These are phyloP conservation scores for Thamnophis elegans DNA, from an alignment of 2,797 vertebrate species.

Conservation along the genomic window DNA sequence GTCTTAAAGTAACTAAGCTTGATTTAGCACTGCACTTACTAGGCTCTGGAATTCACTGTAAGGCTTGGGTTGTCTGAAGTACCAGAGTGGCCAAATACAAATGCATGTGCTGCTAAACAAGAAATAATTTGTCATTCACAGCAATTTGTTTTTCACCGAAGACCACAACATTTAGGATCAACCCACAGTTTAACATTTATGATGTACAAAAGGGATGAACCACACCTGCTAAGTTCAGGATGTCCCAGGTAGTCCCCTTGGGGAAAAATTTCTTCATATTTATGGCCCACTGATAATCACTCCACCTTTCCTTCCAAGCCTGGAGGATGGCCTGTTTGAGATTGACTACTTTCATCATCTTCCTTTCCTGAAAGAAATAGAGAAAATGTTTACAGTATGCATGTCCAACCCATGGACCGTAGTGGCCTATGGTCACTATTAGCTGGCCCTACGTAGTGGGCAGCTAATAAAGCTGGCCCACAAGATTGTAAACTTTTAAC, in stretches of 20 bases:
- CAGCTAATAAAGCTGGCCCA: too few relatives aligned
- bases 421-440: too few relatives aligned
- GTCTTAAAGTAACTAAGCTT: background rate
- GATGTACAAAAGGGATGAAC: background rate
- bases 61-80: background rate
- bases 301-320: constrained; percentile 98
- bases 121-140: background rate
- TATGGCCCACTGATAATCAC: constrained; percentile 96
- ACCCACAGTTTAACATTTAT: background rate
- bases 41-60: background rate
- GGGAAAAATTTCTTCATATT: constrained; percentile 97
- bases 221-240: constrained; percentile 92
- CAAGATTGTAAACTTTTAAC: too few relatives aligned
- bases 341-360: constrained; percentile 92
- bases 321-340: constrained; percentile 96
- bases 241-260: constrained; percentile 95
- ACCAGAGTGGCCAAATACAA: background rate
- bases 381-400: background rate
- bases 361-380: constrained; percentile 30
- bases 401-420: background rate
- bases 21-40: background rate
- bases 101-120: background rate
- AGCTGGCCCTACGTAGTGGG: too few relatives aligned
- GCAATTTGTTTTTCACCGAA: background rate
- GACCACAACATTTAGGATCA: background rate